Percentiles rank a stretch among this genome's conserved stretches.
These are phyloP conservation scores for Lepidurus apus DNA, from an alignment of 1,140 invertebrate species.

Conservation along the genomic window DNA sequence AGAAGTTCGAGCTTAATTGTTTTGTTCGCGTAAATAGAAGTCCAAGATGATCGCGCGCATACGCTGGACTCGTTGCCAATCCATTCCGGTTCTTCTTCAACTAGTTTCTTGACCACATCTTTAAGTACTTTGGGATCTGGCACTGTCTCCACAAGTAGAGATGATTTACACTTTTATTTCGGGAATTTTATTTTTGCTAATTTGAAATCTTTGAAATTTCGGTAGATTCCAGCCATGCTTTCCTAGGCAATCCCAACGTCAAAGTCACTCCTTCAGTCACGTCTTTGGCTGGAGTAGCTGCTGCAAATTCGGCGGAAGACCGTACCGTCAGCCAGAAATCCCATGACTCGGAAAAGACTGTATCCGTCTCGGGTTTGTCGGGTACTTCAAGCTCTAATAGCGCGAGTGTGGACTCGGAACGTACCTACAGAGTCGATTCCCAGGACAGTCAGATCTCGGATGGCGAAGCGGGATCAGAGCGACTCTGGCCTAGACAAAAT, in stretches of 20 bases:
- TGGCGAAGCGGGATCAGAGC: constrained; percentile 51
- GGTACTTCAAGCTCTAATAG: constrained; percentile 59
- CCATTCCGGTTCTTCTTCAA: constrained; percentile 11
- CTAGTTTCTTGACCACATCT: not conserved
- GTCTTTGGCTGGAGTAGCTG: constrained; percentile 23
- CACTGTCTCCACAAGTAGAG: not conserved
- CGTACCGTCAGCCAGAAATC: constrained; percentile 65
- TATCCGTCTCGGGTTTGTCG: constrained; percentile 49
- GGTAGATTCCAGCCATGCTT: not conserved
- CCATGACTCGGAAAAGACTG: constrained; percentile 77
- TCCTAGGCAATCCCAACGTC: not conserved
- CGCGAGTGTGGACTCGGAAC: constrained; percentile 73
- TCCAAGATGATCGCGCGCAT: constrained; percentile 32
- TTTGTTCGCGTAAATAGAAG: constrained; percentile 16
- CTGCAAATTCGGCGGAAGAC: constrained; percentile 41
- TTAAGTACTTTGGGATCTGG: not conserved
- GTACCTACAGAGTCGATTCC: constrained; percentile 71
- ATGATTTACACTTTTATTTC: not conserved
- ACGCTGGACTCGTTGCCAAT: constrained; percentile 27
- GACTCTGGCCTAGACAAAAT: constrained; percentile 78
- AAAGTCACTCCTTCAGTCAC: constrained; percentile 23
- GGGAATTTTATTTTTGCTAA: not conserved
- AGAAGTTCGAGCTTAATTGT: not conserved
- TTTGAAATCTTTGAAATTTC: not conserved
- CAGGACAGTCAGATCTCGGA: constrained; percentile 78